Conservation (phyloP, 1,140 invertebrate genomes). For the Ylistrum balloti region DNA sequence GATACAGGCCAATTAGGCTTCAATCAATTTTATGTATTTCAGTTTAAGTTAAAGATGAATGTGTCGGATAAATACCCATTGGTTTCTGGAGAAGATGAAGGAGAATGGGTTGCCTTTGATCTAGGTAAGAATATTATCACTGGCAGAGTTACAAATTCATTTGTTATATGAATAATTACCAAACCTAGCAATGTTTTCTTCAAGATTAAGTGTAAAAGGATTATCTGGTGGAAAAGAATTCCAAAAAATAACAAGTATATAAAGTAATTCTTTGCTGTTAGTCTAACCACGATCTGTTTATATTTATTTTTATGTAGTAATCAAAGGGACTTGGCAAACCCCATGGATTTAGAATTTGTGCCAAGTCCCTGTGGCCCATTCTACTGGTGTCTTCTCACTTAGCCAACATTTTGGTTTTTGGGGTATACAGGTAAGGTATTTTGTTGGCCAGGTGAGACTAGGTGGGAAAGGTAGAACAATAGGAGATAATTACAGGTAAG, state of each 20-base stretch:
- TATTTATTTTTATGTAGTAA: too few species aligned
- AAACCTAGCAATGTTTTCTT: background rate
- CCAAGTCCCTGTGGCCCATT: too few species aligned
- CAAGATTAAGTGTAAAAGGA: background rate
- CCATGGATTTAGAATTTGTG: too few species aligned
- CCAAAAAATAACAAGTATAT: background rate
- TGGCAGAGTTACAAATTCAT: background rate
- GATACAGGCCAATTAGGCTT: too few species aligned
- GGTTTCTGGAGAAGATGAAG: slow-evolving; percentile 89
- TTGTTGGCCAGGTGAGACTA: too few species aligned
- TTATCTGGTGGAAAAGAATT: background rate
- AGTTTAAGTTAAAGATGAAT: slow-evolving; percentile 83
- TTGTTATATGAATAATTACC: background rate
- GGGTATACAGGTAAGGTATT: too few species aligned
- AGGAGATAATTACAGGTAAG: too few species aligned
- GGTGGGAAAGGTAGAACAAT: too few species aligned
- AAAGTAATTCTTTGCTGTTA: background rate
- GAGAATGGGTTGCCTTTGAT: slow-evolving; percentile 95
- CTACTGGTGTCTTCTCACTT: too few species aligned
- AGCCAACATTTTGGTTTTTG: too few species aligned
- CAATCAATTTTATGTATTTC: slow-evolving; percentile 62
- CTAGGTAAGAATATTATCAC: slow-evolving; percentile 86
- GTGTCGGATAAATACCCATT: slow-evolving; percentile 87
- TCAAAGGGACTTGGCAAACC: too few species aligned
- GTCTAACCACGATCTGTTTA: too few species aligned